These are phyloP conservation scores for Oryzias woworae DNA, from an alignment of 2,113 vertebrate genomes.

Conservation along the genomic window DNA sequence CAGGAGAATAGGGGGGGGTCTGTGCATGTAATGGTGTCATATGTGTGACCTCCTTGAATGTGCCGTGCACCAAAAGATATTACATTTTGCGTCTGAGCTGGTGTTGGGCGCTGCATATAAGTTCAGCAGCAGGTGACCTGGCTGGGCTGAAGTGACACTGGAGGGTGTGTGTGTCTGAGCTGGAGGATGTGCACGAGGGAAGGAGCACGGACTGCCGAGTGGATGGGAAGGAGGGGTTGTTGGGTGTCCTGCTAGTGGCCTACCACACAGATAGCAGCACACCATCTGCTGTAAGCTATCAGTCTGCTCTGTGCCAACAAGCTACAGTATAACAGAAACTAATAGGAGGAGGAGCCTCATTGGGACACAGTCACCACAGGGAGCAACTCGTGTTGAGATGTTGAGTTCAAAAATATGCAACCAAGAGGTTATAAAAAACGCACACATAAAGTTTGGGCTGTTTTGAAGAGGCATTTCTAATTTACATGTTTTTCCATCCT, in stretches of 20 bases:
- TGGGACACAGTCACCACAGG: constrained; percentile 12
- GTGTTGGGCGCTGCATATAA: constrained; percentile 30
- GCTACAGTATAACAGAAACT: constrained; percentile 68
- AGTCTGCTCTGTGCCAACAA: constrained; percentile 64
- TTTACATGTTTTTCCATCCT: constrained; percentile 46
- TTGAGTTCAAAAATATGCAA: constrained; percentile 13
- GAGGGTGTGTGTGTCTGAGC: constrained; percentile 44
- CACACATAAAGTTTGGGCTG: constrained; percentile 24
- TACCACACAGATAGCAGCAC: constrained; percentile 65
- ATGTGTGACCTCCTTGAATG: constrained; percentile 71
- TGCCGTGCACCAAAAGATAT: constrained; percentile 62
- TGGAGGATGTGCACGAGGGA: constrained; percentile 35
- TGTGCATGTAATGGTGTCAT: constrained; percentile 73
- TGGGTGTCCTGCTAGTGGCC: constrained; percentile 70
- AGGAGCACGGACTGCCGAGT: constrained; percentile 35
- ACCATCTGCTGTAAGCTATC: constrained; percentile 77
- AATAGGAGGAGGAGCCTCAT: constrained; percentile 36
- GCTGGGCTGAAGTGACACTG: constrained; percentile 56
- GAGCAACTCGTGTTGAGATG: constrained; percentile 27
- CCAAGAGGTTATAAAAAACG: constrained; percentile 22
- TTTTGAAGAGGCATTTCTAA: constrained; percentile 51
- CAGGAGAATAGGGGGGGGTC: constrained; percentile 50
- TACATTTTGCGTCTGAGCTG: constrained; percentile 42
- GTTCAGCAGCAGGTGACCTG: constrained; percentile 69
- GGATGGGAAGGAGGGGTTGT: constrained; percentile 46